phyloP scores from a whole-genome alignment of 2,888 invertebrate genomes.

The Criorhina ranunculi region DNA sequence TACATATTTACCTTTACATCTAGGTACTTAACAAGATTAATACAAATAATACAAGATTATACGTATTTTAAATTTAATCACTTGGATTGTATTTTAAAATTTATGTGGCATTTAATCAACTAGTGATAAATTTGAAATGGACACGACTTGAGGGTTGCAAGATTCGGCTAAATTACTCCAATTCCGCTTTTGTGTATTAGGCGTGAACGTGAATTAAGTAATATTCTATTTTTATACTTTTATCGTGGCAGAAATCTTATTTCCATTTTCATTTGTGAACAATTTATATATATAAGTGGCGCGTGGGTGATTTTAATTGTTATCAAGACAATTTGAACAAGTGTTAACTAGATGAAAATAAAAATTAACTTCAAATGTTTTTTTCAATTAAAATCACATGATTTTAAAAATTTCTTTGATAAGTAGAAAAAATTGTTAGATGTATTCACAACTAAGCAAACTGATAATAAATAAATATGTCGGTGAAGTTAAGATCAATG shows the following conservation, averaged over 20 bases:
- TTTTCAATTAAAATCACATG: too few species aligned
- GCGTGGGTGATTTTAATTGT: constrained; percentile 6
- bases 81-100: constrained; percentile 3
- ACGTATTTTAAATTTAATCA: neutral
- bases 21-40: neutral
- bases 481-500: too few species aligned
- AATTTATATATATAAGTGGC: neutral
- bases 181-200: neutral
- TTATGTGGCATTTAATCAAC: constrained; percentile 4
- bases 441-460: too few species aligned
- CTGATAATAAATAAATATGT: too few species aligned
- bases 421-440: too few species aligned
- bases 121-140: constrained; percentile 18
- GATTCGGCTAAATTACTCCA: neutral
- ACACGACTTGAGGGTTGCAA: neutral
- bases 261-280: neutral
- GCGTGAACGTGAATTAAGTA: constrained; percentile 5
- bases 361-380: too few species aligned
- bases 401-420: too few species aligned
- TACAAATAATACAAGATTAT: too few species aligned
- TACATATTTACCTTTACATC: neutral
- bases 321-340: neutral
- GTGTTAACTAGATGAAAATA: neutral
- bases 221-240: neutral
- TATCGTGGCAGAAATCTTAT: neutral